Base-by-base conservation (phyloP, 2,113 vertebrate species). In the Trichechus manatus region DNA sequence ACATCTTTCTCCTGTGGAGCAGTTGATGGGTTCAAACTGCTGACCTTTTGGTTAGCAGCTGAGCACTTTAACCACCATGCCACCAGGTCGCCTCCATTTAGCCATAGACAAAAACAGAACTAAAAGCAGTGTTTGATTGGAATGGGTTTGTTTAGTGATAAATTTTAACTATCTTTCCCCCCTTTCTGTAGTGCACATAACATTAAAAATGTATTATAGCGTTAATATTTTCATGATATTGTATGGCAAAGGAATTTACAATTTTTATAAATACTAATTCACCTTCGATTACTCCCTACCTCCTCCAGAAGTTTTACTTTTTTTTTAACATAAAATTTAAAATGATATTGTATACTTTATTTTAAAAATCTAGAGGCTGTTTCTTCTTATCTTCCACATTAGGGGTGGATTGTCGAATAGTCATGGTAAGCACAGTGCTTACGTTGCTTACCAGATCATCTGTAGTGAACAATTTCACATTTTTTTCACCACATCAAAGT, bases 171-270 rank as follows among this genome's bases (percentile, higher is more conserved):
- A 2, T 72, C 70, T 70, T 86, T 89, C 20, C 4, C 66, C 29
- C 2, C 39, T 39, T 72, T 31, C 33, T 74, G 19, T 85, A 68
- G n/a, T 31, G 86, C 82, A 70, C 13, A 68, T 44, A 77, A 17
- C 6, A 61, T 88, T 92, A 59, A 77, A 85, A 63, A 39, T 72
- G 7, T 72, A 5, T 42, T 74, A 29, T 31, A 70, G 44, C 5
- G 5, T 95, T 64, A 86, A 44, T 87, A 82, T 93, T 95, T 95
- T 95, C 10, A 61, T 79, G 5, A 80, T 84, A 82, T 7, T 84
- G 25, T 87, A 36, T 47, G 19, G 79, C 19, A 89, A 29, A 64
- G 31, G 29, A 50, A 87, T 93, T 82, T 68, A 47, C 15, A 39
- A 7, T 66, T 96, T 88, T 72, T 94, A 70, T 72, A 70, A 82